Evolutionary conservation across 1,140 invertebrate species (phyloP).

Genomic region (Zophobas morio): DNA sequence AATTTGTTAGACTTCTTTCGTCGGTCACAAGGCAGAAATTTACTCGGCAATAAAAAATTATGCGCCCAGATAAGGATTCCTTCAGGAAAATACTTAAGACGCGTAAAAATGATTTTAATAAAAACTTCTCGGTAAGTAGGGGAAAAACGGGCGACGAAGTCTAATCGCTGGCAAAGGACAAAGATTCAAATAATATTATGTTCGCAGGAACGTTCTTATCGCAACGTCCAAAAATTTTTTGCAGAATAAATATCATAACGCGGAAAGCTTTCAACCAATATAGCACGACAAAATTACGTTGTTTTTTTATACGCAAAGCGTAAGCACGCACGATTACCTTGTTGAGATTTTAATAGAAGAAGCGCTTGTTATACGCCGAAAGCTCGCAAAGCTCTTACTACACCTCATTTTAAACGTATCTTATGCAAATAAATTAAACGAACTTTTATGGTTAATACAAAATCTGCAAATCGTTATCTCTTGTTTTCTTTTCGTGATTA

Average conservation of each 20-base stretch:
- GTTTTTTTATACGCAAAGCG: neutral
- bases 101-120: slow-evolving; percentile 14
- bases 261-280: neutral
- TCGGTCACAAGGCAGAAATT: neutral
- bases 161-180: slow-evolving; percentile 5
- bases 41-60: slow-evolving; percentile 11
- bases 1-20: neutral
- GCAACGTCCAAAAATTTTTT: neutral
- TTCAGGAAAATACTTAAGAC: slow-evolving; percentile 6
- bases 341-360: neutral
- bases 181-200: slow-evolving; percentile 8
- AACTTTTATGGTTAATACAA: no score
- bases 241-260: slow-evolving; percentile 4
- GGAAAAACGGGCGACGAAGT: neutral
- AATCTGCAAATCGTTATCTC: no score
- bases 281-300: no score
- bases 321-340: neutral
- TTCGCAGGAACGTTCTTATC: neutral
- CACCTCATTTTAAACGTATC: neutral
- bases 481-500: no score
- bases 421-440: neutral
- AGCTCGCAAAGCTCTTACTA: neutral
- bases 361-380: no score
- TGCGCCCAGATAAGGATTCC: slow-evolving; percentile 5
- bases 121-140: slow-evolving; percentile 10